Evolutionary conservation across 1,140 invertebrate genomes (phyloP), one percentile per base, ranked within the genome.

Genomic region (Pogonomyrmex barbatus): DNA sequence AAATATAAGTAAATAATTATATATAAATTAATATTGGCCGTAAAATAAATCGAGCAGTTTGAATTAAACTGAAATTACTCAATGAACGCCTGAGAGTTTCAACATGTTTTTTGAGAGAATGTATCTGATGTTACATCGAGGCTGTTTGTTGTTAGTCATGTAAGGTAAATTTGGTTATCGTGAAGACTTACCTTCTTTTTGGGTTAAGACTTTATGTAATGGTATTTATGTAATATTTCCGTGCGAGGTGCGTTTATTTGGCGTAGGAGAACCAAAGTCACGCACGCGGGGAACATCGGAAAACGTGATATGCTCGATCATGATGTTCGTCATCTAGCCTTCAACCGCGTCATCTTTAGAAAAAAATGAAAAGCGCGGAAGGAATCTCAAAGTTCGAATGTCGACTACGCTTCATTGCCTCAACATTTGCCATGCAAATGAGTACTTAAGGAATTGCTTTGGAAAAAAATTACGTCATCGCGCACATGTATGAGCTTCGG

Each of bases 361-460:
- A 5, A 52, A 81, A 50, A 75, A 36, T 42, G 1, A 30, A 14
- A 47, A 85, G 12, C 42, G 17, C 14, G 2, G 9, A 17, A 42
- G 9, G 24, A 39, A 12, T 79, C 1, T 67, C 50, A 56, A 85
- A 79, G 83, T 85, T 56, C 36, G 6, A 65, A 71, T 39, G 24
- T 63, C 36, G 24, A 30, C 4, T 42, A 12, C 12, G 10, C 2
- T 83, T 45, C 17, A 9, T 60, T 62, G 9, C n/a, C 36, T 45
- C 24, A 54, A 14, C 45, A 68, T 83, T 58, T 65, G 54, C 52
- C 45, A 82, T 82, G 63, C 4, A 82, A 86, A 82, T 81, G 36
- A 71, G 45, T 45, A 68, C n/a, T 45, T 45, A 70, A 70, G 70
- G 24, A 45, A 8, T 12, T 4, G 0, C 2, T 65, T 39, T 30